These are phyloP conservation scores for Agriopis aurantiaria DNA, from an alignment of 2,888 invertebrate species.

Conservation along the genomic window DNA sequence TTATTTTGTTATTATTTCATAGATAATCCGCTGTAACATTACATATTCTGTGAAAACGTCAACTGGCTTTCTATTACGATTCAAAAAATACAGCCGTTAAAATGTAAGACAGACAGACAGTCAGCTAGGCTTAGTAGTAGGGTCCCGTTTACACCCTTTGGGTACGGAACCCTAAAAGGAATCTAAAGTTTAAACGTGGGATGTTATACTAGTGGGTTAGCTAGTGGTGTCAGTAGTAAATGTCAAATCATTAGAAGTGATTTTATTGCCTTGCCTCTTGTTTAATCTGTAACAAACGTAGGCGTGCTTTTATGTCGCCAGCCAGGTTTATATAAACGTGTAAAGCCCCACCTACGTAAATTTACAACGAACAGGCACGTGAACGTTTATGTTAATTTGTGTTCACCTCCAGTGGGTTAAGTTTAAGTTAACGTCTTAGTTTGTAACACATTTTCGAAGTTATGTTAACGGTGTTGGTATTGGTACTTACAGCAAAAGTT, in stretches of 20 bases:
- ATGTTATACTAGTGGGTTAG: background rate
- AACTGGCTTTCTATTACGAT: too few relatives aligned
- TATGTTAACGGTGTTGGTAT: slow-evolving; percentile 3
- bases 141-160: too few relatives aligned
- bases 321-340: slow-evolving; percentile 19
- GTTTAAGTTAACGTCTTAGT: slow-evolving; percentile 29
- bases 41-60: too few relatives aligned
- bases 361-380: slow-evolving; percentile 26
- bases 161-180: too few relatives aligned
- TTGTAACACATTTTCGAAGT: slow-evolving; percentile 25
- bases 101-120: too few relatives aligned
- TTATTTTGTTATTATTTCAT: too few relatives aligned
- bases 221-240: background rate
- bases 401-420: slow-evolving; percentile 30
- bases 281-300: slow-evolving; percentile 17
- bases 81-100: too few relatives aligned
- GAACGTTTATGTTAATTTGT: slow-evolving; percentile 35
- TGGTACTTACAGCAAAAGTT: background rate
- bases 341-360: slow-evolving; percentile 28
- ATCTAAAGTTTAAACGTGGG: too few relatives aligned
- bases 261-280: slow-evolving; percentile 15
- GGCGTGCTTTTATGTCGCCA: slow-evolving; percentile 21
- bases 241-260: slow-evolving; percentile 16
- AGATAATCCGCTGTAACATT: too few relatives aligned
- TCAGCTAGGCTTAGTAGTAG: too few relatives aligned